Evolutionary conservation across 2,888 invertebrate species (phyloP).

Genomic region (Limnephilus marmoratus): DNA sequence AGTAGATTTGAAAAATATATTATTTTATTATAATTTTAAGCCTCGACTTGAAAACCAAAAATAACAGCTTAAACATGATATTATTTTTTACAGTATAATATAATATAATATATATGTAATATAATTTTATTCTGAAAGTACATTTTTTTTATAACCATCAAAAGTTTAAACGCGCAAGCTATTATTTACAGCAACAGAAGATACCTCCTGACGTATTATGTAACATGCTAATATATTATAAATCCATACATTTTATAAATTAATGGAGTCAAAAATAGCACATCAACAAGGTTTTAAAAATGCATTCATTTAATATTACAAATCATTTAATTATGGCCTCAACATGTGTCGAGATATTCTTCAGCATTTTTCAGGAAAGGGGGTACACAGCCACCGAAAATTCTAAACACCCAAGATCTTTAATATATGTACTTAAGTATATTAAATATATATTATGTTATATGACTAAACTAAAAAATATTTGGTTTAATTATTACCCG

Average conservation of each 20-base stretch:
- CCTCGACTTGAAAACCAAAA: not conserved
- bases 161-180: not conserved
- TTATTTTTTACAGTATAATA: not conserved
- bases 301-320: not conserved
- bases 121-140: not conserved
- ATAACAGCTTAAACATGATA: not conserved
- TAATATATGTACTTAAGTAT: not conserved
- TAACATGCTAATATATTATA: not conserved
- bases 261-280: not conserved
- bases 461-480: constrained; percentile 5
- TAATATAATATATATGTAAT: not conserved
- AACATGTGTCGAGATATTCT: not conserved
- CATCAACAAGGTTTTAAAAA: not conserved
- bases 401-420: constrained; percentile 27
- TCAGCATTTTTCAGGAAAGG: not conserved
- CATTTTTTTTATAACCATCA: not conserved
- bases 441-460: not conserved
- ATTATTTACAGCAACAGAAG: not conserved
- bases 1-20: not conserved
- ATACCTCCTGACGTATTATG: not conserved
- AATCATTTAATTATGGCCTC: not conserved
- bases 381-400: constrained; percentile 14
- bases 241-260: not conserved
- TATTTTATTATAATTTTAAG: not conserved
- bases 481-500: constrained; percentile 9